These are phyloP conservation scores for Falco punctatus DNA, from an alignment of 2,113 vertebrate species.

Conservation along the genomic window DNA sequence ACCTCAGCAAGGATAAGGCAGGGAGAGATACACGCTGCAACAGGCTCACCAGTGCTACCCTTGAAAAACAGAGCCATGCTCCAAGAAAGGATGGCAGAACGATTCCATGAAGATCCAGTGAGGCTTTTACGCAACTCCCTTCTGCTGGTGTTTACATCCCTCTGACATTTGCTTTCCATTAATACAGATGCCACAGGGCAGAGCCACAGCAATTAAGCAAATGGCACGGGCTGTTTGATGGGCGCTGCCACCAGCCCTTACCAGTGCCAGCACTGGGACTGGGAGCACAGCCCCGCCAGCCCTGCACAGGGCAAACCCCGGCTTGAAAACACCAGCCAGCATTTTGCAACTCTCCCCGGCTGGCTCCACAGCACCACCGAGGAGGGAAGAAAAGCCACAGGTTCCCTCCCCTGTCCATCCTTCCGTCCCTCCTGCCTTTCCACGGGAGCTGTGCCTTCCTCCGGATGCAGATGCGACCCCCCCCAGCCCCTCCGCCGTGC, in stretches of 20 bases:
- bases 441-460: conserved; percentile 55
- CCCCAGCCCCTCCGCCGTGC: background rate
- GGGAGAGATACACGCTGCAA: background rate
- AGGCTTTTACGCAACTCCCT: background rate
- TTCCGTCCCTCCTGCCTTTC: background rate
- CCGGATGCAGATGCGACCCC: background rate
- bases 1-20: background rate
- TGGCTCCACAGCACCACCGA: background rate
- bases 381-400: background rate
- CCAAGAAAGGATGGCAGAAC: accelerated
- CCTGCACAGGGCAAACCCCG: background rate
- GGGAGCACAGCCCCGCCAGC: background rate
- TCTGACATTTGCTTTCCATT: background rate
- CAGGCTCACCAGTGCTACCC: accelerated
- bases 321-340: background rate
- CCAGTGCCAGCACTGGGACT: background rate
- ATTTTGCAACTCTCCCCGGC: background rate
- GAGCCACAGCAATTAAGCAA: background rate
- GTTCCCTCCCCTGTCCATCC: background rate
- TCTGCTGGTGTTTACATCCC: background rate
- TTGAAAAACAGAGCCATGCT: background rate
- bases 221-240: background rate
- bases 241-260: background rate
- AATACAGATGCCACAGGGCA: background rate
- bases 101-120: background rate